Base-by-base conservation (phyloP, 2,797 vertebrate species). In the Adelosebastes latens region DNA sequence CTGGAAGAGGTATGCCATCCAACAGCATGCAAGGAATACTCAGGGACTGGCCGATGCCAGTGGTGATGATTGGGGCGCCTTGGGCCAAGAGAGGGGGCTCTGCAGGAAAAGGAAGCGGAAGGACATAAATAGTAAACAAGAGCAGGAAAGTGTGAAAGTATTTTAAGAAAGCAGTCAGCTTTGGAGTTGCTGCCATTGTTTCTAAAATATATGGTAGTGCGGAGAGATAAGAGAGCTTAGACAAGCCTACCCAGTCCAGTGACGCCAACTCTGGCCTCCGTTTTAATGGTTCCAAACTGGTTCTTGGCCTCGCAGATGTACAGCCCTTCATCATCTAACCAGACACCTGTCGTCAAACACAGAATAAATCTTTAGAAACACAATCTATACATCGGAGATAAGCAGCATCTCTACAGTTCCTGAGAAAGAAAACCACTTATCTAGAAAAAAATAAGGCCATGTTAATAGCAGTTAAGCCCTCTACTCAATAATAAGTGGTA, bases 281-380 rank as follows among this genome's bases (percentile, higher is more conserved):
- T 92, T 72, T 83, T 96, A 85, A 96, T 94, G 74, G 91, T 95
- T 89, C 97, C 98, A 73, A 98, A 98, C 70, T 94, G 91, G 0
- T 99, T 99, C 60, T 93, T 92, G 53, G 97, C 98, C 89, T 98
- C 96, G 0, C 98, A 99, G 79, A 97, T 34, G 24, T 98, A 99
- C 4, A 87, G 1, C 1, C 94, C 97, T 79, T 97, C 96, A 88
- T 99, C 97, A 71, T 97, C 96, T 20, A 96, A 90, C 6, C 95
- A 96, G 71, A 95, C 94, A 62, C 94, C 98, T 99, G 89, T 4
- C 79, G 71, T 69, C 66, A 86, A 63, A 25, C 76, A 82, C 70
- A 86, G 20, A 78, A 49, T 4, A 52, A 42, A 46, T 72, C 14
- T 63, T 69, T 55, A 75, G 25, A 76, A 77, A 73, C 55, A 75